Percentiles rank a stretch among this genome's conserved stretches.
Conservation (phyloP, 2,888 invertebrate species). For the Campoplex nolae region DNA sequence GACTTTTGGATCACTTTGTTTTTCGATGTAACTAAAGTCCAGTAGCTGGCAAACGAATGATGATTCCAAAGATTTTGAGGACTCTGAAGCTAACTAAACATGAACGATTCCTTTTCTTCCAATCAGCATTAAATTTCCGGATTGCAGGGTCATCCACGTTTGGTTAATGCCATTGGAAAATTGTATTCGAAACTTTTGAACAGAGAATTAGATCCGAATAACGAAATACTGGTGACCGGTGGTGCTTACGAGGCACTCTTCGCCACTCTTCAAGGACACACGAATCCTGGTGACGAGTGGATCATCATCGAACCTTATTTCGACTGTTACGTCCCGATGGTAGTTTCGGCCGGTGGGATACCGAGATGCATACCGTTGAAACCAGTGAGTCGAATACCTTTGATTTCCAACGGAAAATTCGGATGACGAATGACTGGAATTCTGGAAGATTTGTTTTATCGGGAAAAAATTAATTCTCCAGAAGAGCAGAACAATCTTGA, state of each 20-base stretch:
- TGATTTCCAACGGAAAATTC: background rate
- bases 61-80: background rate
- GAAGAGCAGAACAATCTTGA: background rate
- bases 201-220: conserved; percentile 92
- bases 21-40: no score
- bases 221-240: conserved; percentile 94
- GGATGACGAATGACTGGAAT: background rate
- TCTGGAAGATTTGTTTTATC: no score
- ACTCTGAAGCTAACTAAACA: no score
- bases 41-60: no score
- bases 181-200: conserved; percentile 93
- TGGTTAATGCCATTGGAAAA: conserved; percentile 93
- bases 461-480: background rate
- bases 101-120: background rate
- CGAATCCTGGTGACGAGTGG: conserved; percentile 95
- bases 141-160: conserved; percentile 94
- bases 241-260: conserved; percentile 99
- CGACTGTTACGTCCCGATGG: conserved; percentile 99
- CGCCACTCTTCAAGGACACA: conserved; percentile 93
- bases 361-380: conserved; percentile 95
- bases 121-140: background rate
- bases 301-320: conserved; percentile 99
- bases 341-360: conserved; percentile 93
- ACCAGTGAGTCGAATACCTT: conserved; percentile 86
- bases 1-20: no score